phyloP scores from a whole-genome alignment of 2,888 invertebrate genomes.

The Macaria notata region DNA sequence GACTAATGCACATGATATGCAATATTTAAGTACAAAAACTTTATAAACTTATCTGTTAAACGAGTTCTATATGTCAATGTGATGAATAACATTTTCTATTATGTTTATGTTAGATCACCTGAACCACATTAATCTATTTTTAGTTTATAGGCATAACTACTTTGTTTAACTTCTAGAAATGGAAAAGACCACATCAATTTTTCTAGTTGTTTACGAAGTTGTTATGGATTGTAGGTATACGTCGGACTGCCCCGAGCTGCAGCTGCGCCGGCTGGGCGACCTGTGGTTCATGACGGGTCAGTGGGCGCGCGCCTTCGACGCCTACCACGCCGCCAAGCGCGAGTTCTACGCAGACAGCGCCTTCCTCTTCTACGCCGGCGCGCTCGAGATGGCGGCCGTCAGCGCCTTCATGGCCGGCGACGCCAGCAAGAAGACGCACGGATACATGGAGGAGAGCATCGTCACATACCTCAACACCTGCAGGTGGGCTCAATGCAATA shows the following conservation, averaged over 20 bases:
- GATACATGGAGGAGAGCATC: slow-evolving; percentile 98
- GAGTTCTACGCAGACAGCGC: slow-evolving; percentile 98
- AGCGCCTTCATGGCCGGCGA: slow-evolving; percentile 95
- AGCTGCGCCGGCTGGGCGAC: slow-evolving; percentile 95
- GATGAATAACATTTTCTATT: too few species aligned
- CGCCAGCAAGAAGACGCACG: slow-evolving; percentile 88
- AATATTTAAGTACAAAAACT: too few species aligned
- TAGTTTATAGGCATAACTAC: too few species aligned
- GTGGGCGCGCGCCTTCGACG: slow-evolving; percentile 94
- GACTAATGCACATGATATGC: too few species aligned
- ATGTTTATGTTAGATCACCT: too few species aligned
- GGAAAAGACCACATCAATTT: too few species aligned
- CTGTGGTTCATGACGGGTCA: slow-evolving; percentile 98
- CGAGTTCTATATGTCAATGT: too few species aligned
- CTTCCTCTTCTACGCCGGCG: slow-evolving; percentile 98
- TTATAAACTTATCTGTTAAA: too few species aligned
- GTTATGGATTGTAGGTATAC: slow-evolving; percentile 88
- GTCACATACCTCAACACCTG: slow-evolving; percentile 94
- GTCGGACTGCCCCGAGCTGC: slow-evolving; percentile 93
- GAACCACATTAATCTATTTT: too few species aligned
- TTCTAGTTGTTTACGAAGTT: too few species aligned
- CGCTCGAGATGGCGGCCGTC: slow-evolving; percentile 97
- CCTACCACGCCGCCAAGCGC: slow-evolving; percentile 97
- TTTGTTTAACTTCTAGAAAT: too few species aligned
- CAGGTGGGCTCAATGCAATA: slow-evolving; percentile 86